Percentiles rank a stretch among this genome's conserved stretches.
These are phyloP conservation scores for Archips crataeganus DNA, from an alignment of 2,888 invertebrate species.

Conservation along the genomic window DNA sequence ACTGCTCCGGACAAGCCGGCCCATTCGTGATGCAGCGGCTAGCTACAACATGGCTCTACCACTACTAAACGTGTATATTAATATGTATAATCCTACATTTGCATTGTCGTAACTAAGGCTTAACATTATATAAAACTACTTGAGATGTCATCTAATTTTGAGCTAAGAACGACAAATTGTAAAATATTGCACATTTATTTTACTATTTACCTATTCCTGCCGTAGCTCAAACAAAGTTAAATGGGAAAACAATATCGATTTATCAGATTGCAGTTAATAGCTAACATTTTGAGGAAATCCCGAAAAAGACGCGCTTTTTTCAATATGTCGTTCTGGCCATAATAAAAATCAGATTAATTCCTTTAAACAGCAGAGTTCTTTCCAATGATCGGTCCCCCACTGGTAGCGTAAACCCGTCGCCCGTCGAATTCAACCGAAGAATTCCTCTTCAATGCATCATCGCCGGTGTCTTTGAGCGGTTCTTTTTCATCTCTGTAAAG, in stretches of 20 bases:
- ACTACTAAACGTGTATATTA: neutral
- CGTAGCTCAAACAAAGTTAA: too few relatives aligned
- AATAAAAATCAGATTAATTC: constrained; percentile 18
- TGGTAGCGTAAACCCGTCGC: constrained; percentile 92
- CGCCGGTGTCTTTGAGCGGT: constrained; percentile 89
- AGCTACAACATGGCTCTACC: too few relatives aligned
- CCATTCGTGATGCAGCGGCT: too few relatives aligned
- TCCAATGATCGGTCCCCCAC: constrained; percentile 93
- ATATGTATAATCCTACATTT: constrained; percentile 18
- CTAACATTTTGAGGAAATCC: too few relatives aligned
- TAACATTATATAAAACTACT: constrained; percentile 30
- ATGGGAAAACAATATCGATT: too few relatives aligned
- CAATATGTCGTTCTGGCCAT: constrained; percentile 23
- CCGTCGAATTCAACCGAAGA: constrained; percentile 94
- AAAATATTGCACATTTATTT: neutral
- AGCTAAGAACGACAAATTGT: constrained; percentile 28
- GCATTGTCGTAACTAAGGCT: constrained; percentile 22
- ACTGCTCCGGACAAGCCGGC: too few relatives aligned
- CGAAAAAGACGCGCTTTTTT: too few relatives aligned
- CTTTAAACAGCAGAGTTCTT: constrained; percentile 95
- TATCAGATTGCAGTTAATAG: too few relatives aligned
- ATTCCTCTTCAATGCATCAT: constrained; percentile 89
- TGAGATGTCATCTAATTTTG: constrained; percentile 22
- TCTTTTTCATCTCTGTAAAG: constrained; percentile 91
- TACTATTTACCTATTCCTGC: too few relatives aligned